Conservation (phyloP, 2,797 vertebrate genomes). For the Cottoperca gobio region DNA sequence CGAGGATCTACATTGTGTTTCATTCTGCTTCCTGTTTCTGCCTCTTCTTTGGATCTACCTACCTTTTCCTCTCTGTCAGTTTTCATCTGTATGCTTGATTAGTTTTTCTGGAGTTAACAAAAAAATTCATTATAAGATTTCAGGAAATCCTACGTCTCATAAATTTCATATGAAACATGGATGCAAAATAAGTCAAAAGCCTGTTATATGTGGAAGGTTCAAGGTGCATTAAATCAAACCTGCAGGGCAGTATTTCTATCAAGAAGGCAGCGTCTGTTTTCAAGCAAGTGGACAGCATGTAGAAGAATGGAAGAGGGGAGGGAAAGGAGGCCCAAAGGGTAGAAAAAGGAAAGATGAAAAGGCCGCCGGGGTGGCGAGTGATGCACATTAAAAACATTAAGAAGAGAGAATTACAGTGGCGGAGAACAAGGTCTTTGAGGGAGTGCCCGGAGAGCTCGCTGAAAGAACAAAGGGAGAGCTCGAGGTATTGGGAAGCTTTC, state of each 20-base stretch:
- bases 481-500: conserved; percentile 63
- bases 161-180: conserved; percentile 10
- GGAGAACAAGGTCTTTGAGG: conserved; percentile 73
- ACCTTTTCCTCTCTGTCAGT: background rate
- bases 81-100: background rate
- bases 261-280: conserved; percentile 52
- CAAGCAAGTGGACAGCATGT: conserved; percentile 41
- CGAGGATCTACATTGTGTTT: conserved; percentile 25
- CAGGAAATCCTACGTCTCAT: background rate
- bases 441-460: conserved; percentile 56
- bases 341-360: conserved; percentile 78
- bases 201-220: conserved; percentile 16
- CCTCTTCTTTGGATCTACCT: background rate
- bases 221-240: conserved; percentile 54
- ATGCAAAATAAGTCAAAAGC: conserved; percentile 23
- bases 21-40: conserved; percentile 24
- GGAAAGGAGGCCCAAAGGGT: conserved; percentile 39
- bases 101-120: background rate
- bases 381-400: conserved; percentile 79
- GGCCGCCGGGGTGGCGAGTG: conserved; percentile 66
- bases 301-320: conserved; percentile 38
- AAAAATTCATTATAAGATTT: background rate
- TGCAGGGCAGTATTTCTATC: conserved; percentile 46
- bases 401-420: conserved; percentile 76
- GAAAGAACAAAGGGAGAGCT: conserved; percentile 75